Percentiles rank a stretch among this genome's conserved stretches.
phyloP scores from a whole-genome alignment of 2,113 vertebrate species.

The Piaya cayana region DNA sequence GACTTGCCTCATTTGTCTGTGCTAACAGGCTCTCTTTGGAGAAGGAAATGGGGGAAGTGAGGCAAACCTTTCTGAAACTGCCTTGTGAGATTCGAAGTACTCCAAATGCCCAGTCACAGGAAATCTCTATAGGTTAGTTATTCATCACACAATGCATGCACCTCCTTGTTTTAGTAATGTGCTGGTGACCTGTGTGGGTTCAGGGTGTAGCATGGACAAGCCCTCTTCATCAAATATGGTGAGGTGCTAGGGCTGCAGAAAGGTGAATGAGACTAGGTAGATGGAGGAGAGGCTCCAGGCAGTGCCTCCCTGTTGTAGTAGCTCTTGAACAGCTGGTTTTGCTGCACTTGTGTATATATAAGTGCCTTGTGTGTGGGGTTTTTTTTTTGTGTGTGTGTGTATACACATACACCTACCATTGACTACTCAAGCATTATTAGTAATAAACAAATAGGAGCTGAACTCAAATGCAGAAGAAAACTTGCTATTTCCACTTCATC shows the following conservation, averaged over 20 bases:
- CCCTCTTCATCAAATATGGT: background rate
- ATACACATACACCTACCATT: background rate
- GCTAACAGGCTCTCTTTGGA: conserved; percentile 71
- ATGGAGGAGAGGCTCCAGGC: background rate
- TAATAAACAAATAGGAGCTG: background rate
- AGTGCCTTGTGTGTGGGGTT: no score
- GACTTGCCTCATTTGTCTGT: conserved; percentile 79
- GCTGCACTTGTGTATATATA: background rate
- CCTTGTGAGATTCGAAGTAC: background rate
- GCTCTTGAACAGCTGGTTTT: background rate
- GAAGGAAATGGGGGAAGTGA: conserved; percentile 57
- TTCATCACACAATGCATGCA: background rate
- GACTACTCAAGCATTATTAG: background rate
- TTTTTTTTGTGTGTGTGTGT: background rate
- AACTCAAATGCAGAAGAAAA: background rate
- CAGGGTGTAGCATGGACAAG: background rate
- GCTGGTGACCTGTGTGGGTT: background rate
- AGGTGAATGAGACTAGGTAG: background rate
- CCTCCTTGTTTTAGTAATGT: background rate
- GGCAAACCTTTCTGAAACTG: background rate
- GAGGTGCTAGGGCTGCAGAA: background rate
- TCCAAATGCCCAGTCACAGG: background rate
- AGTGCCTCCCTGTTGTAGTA: background rate
- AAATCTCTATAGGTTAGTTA: background rate
- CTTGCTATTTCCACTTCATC: background rate